A percentile compares a stretch with the other conserved stretches of the same genome.
phyloP scores from a whole-genome alignment of 2,888 invertebrate species.

The Phaedon cochleariae region DNA sequence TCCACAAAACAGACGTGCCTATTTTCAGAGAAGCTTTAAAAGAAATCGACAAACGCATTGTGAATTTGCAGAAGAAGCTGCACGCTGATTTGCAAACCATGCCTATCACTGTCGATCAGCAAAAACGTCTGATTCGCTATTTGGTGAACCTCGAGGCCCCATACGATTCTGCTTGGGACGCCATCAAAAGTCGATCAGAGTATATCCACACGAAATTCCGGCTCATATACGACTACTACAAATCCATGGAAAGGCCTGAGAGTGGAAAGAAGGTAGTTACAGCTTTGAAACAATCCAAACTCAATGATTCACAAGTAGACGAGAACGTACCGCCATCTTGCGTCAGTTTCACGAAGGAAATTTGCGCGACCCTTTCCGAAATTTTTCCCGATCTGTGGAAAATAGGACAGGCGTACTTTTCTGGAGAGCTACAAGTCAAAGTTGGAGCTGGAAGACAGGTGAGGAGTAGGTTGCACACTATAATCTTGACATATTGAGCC shows the following conservation, averaged over 20 bases:
- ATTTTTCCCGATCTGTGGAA: constrained; percentile 94
- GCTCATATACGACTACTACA: constrained; percentile 72
- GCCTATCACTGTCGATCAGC: constrained; percentile 92
- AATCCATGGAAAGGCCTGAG: constrained; percentile 61
- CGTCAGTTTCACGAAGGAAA: constrained; percentile 77
- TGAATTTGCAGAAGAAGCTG: constrained; percentile 80
- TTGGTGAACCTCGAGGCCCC: constrained; percentile 78
- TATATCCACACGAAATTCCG: constrained; percentile 77
- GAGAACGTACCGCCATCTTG: constrained; percentile 69
- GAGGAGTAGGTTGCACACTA: too few relatives aligned
- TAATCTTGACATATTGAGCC: too few relatives aligned
- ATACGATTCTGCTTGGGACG: constrained; percentile 97
- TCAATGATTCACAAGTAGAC: constrained; percentile 50
- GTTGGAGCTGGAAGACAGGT: constrained; percentile 73
- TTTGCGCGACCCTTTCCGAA: constrained; percentile 77
- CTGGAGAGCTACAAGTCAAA: constrained; percentile 82
- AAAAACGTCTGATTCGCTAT: constrained; percentile 91
- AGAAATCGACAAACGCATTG: constrained; percentile 91
- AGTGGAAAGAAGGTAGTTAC: constrained; percentile 47
- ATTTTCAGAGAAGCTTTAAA: constrained; percentile 87
- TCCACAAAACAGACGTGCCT: constrained; percentile 91
- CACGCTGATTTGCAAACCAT: constrained; percentile 86
- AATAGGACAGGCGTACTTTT: constrained; percentile 93
- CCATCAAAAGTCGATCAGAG: constrained; percentile 83
- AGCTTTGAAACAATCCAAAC: constrained; percentile 57